Evolutionary conservation across 2,113 vertebrate species (phyloP).

Genomic region (Tonatia bakeri): DNA sequence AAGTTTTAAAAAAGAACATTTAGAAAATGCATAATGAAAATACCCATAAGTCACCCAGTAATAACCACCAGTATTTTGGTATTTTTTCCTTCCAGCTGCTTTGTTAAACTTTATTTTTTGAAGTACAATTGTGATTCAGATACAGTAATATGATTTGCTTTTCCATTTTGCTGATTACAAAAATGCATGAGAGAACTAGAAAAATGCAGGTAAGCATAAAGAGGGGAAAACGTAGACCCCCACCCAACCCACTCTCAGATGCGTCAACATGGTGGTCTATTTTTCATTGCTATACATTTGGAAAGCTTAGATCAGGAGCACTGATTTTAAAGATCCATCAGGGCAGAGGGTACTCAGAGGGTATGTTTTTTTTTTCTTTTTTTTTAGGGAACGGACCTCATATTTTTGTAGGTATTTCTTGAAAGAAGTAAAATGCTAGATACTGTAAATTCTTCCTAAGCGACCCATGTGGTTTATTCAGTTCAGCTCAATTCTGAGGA

Average conservation of each 20-base stretch:
- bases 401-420: neutral
- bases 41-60: neutral
- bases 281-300: neutral
- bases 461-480: neutral
- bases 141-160: neutral
- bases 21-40: neutral
- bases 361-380: neutral
- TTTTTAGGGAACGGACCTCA: neutral
- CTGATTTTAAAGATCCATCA: neutral
- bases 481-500: neutral
- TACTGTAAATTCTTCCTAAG: neutral
- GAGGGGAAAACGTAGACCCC: neutral
- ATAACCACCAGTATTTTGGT: neutral
- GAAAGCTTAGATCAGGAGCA: neutral
- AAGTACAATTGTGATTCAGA: neutral
- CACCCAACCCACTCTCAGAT: neutral
- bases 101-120: neutral
- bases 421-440: neutral
- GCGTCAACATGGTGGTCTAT: neutral
- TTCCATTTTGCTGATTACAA: neutral
- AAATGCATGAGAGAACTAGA: neutral
- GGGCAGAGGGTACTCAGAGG: neutral
- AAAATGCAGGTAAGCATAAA: neutral
- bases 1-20: neutral
- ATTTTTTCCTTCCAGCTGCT: neutral